phyloP scores from a whole-genome alignment of 2,797 vertebrate genomes.

The Semotilus atromaculatus region DNA sequence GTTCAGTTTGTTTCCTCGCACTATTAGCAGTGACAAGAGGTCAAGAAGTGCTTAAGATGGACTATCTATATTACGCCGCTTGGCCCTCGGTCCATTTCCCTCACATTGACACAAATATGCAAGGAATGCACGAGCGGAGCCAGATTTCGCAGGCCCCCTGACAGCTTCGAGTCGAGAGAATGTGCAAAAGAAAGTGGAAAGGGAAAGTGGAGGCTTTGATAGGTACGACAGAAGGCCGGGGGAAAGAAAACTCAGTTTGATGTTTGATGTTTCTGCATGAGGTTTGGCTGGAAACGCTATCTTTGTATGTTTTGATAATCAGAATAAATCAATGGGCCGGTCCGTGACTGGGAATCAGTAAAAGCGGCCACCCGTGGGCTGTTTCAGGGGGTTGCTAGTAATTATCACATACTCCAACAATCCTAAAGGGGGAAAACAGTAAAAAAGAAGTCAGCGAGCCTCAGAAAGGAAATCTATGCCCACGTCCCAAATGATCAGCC shows the following conservation, averaged over 20 bases:
- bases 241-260: constrained; percentile 46
- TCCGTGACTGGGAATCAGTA: constrained; percentile 49
- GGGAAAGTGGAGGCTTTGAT: constrained; percentile 11
- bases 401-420: constrained; percentile 48
- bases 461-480: not conserved
- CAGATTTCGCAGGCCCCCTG: constrained; percentile 50
- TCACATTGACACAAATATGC: constrained; percentile 53
- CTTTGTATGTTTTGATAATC: constrained; percentile 66
- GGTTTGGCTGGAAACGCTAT: constrained; percentile 58
- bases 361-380: constrained; percentile 7
- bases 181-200: not conserved
- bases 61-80: constrained; percentile 46
- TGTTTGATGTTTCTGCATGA: constrained; percentile 59
- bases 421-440: constrained; percentile 22
- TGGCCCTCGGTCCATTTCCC: constrained; percentile 28
- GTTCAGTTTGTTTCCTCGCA: constrained; percentile 27
- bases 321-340: constrained; percentile 60
- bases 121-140: constrained; percentile 49
- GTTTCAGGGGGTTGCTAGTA: constrained; percentile 22
- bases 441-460: constrained; percentile 4
- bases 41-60: constrained; percentile 44
- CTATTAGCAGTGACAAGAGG: constrained; percentile 46
- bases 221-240: not conserved
- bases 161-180: constrained; percentile 45
- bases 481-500: constrained; percentile 8